Evolutionary conservation across 2,797 vertebrate genomes (phyloP), one percentile per base, ranked within the genome.

Genomic region (Lateolabrax maculatus): DNA sequence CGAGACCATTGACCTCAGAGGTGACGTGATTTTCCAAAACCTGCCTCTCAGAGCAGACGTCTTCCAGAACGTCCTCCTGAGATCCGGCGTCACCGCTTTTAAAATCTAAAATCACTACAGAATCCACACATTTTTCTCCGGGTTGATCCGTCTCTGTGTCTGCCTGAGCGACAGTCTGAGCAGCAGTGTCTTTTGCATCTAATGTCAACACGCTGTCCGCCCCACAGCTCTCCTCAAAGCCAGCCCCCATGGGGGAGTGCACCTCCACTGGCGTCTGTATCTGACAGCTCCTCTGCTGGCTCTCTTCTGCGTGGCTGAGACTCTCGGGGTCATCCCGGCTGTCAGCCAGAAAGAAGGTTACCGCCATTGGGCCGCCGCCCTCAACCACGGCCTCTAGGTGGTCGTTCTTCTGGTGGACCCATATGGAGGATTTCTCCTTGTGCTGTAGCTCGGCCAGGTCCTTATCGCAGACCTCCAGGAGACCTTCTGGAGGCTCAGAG

Each of bases 221-320:
- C 25, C 11, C 61, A 43, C 57, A 4, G 55, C 48, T 36, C 19
- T 53, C 79, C 18, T 87, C 80, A 19, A 74, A 64, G 44, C 44
- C 85, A 0, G 25, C 1, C n/a, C 21, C 86, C 51, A 71, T 63
- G 29, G 84, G 74, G 0, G 76, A 89, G 80, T 94, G 90, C 46
- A 93, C 89, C 64, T 93, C 90, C 66, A 91, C 92, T 0, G 90
- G 79, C 0, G 92, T 92, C 76, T 87, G 87, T 1, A 91, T 87
- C 69, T 25, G 84, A 43, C 85, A 80, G 75, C 81, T 62, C 29
- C 21, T 51, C 27, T 39, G 77, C 52, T 36, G 56, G n/a, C 1
- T 44, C 19, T 36, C 48, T 1, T 89, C 90, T 3, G 21, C 37
- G 0, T 1, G 56, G 51, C 58, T 23, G 31, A 63, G 56, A 2